Base-by-base conservation (phyloP, 2,113 vertebrate genomes). In the Spea multiplicata region DNA sequence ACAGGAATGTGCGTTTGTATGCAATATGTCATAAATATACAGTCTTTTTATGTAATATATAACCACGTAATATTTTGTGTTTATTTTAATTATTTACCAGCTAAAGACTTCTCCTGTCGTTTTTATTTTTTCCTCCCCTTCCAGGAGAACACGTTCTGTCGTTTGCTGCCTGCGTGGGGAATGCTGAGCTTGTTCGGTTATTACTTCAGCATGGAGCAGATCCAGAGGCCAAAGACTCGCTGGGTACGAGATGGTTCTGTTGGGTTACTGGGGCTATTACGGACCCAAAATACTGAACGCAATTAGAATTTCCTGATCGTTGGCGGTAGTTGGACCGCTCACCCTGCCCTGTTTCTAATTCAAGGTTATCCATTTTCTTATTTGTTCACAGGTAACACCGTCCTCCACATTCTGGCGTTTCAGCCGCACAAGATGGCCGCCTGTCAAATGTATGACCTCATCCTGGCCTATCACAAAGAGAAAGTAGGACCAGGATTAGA, bases 121-220 rank as follows among this genome's bases (percentile, higher is more conserved):
- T n/a, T 4, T 16, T 62, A 14, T 7, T 50, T 67, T 69, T 68
- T 44, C 50, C n/a, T 49, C 30, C 70, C 12, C 55, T 82, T 76
- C 52, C 90, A 99, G 97, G 97, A 69, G 96, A 99, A 49, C 95
- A 99, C 81, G 88, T 96, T 83, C 81, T 99, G 84, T 94, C 95
- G n/a, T 99, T 99, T 82, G 97, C 97, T 53, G 93, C 93, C 48
- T 96, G 95, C 64, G 78, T 93, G 52, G 96, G 96, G 52, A 98
- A 93, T 7, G 90, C 96, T 81, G 94, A 97, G 81, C 95, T 98
- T 3, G 94, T 99, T 57, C 83, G 85, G 76, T 86, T 97, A 83
- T 85, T 99, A 66, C 92, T 99, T 8, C 91, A 95, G n/a, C 90
- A 94, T 0, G 97, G 96, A 62, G 96, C 96, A 1, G 95, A 97